Percentiles rank a stretch among this genome's conserved stretches.
Conservation (phyloP, 2,888 invertebrate genomes). For the Carabus problematicus region DNA sequence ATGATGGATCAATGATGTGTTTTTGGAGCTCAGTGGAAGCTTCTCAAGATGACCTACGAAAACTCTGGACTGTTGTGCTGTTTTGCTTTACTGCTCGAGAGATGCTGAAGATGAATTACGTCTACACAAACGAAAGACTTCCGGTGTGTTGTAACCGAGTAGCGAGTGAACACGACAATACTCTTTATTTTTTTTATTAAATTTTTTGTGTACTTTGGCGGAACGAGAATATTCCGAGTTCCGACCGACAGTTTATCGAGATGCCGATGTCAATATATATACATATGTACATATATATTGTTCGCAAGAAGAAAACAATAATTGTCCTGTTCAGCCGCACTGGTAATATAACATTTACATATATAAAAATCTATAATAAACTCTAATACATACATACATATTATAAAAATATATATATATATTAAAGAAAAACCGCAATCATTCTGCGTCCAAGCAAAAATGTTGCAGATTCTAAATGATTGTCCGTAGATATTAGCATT, state of each 20-base stretch:
- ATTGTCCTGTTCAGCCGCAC: constrained; percentile 61
- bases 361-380: no score
- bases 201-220: constrained; percentile 31
- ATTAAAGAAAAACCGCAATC: constrained; percentile 22
- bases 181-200: constrained; percentile 39
- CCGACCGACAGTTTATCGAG: constrained; percentile 33
- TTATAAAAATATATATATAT: constrained; percentile 4
- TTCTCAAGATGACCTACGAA: no score
- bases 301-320: constrained; percentile 5
- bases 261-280: constrained; percentile 10
- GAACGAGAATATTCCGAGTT: constrained; percentile 29
- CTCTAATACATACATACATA: constrained; percentile 1
- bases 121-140: no score
- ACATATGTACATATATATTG: no score
- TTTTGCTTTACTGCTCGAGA: constrained; percentile 50
- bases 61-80: constrained; percentile 8
- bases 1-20: no score
- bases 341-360: constrained; percentile 53
- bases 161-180: constrained; percentile 62
- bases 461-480: constrained; percentile 39
- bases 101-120: not conserved
- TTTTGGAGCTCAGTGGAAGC: no score
- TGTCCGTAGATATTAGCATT: constrained; percentile 43
- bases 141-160: constrained; percentile 45
- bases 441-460: constrained; percentile 25